Evolutionary conservation across 2,113 vertebrate genomes (phyloP), one percentile per base, ranked within the genome.

Genomic region (Ctenodactylus gundi): DNA sequence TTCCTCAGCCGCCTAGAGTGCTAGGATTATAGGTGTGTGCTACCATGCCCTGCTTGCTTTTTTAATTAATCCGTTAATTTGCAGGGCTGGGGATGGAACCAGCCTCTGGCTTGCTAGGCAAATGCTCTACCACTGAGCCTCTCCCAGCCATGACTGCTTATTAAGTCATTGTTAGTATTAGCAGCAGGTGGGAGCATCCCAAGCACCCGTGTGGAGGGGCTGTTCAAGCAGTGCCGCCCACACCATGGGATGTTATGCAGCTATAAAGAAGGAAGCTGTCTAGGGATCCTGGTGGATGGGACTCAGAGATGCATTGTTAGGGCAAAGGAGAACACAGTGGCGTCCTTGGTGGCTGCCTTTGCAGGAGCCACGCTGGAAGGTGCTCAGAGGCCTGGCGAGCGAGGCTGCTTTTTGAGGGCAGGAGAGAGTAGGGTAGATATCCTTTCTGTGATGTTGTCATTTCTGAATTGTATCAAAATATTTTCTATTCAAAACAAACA

Each of bases 161-260:
- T 64, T 17, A 60, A 90, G 76, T 77, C 36, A 23, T 6, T 17
- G 41, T n/a, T n/a, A n/a, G n/a, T 75, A 2, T n/a, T 67, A 31
- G 49, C 12, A 20, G n/a, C 39, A 53, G 64, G 31, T 8, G 20
- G n/a, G 67, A 64, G 29, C 3, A 1, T 36, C 73, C 64, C 14
- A 17, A 4, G 3, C 41, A 73, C 65, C 64, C 31, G 0, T 44
- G 14, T 46, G 44, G 46, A 41, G 67, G 29, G 36, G 4, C 15
- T 55, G 3, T 7, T 53, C 18, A 46, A 29, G 18, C 60, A 41
- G 72, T 5, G 0, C 3, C 7, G 62, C 39, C n/a, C 31, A 29
- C 3, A 21, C 49, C 4, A 1, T 0, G 49, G 67, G 21, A 27
- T 23, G 4, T 36, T n/a, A 0, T 18, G 51, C 31, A 31, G 58